Evolutionary conservation across 2,113 vertebrate genomes (phyloP), one percentile per base, ranked within the genome.

Genomic region (Lagenorhynchus albirostris): DNA sequence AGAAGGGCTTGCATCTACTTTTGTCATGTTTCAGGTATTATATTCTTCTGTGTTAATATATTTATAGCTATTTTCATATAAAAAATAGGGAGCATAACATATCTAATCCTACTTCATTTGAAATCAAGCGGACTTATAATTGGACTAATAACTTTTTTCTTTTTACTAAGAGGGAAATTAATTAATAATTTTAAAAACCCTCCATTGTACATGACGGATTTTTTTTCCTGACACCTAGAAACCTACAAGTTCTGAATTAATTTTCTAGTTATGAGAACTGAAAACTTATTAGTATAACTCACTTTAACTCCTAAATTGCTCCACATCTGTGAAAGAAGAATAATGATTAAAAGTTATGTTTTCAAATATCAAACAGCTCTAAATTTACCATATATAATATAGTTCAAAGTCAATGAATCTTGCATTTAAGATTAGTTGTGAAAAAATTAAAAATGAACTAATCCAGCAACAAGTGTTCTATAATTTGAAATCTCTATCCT

Each of bases 211-310:
- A 21, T 95, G 83, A 80, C 81, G 94, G 55, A 90, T 65, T 91
- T 94, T 95, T 95, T 67, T 23, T 8, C 17, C 60, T 81, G 63
- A 96, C n/a, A 95, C 53, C 77, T 70, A 96, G 50, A 81, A 97
- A 58, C 21, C 82, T 93, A 89, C 84, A 85, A 94, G 31, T 88
- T 97, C 65, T 94, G 65, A 94, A 97, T 96, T 96, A 96, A 97
- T 96, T 90, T 93, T 77, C 79, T 95, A 13, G 6, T 94, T 97
- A 93, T 87, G 41, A 93, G 47, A 97, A 95, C 84, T 82, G 33
- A 97, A 96, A 98, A 91, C 26, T 58, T 95, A 95, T 96, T 97
- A 96, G 44, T 83, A 89, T 88, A 95, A 79, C 31, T 95, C 95
- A 96, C 2, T 94, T 21, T 81, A 44, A 62, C 31, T 92, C 36